phyloP scores from a whole-genome alignment of 2,888 invertebrate species.

The Enchytraeus crypticus region DNA sequence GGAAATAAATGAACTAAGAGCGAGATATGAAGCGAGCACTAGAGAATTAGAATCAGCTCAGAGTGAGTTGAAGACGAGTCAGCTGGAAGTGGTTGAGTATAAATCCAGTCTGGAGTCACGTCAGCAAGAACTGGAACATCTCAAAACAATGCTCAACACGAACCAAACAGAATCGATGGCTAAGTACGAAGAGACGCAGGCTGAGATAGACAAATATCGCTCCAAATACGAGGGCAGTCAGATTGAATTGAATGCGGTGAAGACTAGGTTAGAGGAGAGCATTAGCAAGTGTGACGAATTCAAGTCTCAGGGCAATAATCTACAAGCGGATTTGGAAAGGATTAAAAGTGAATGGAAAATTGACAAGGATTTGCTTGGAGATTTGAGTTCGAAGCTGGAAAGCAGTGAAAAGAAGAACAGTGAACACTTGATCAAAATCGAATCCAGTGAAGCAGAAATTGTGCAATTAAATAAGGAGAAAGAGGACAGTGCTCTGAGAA shows the following conservation, averaged over 20 bases:
- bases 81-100: neutral
- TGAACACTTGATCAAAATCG: no score
- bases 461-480: no score
- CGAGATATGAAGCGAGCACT: neutral
- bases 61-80: neutral
- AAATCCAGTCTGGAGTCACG: neutral
- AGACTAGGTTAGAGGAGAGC: neutral
- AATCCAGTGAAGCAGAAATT: no score
- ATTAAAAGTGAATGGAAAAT: neutral
- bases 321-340: neutral
- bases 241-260: neutral
- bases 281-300: neutral
- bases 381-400: neutral
- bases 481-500: no score
- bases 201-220: neutral
- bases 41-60: neutral
- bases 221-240: neutral
- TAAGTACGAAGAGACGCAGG: neutral
- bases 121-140: neutral
- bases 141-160: neutral
- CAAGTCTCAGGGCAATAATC: neutral
- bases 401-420: no score
- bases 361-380: neutral
- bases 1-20: no score
- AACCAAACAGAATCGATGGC: neutral